Evolutionary conservation across 2,113 vertebrate species (phyloP), one percentile per base, ranked within the genome.

Genomic region (Centropristis striata): DNA sequence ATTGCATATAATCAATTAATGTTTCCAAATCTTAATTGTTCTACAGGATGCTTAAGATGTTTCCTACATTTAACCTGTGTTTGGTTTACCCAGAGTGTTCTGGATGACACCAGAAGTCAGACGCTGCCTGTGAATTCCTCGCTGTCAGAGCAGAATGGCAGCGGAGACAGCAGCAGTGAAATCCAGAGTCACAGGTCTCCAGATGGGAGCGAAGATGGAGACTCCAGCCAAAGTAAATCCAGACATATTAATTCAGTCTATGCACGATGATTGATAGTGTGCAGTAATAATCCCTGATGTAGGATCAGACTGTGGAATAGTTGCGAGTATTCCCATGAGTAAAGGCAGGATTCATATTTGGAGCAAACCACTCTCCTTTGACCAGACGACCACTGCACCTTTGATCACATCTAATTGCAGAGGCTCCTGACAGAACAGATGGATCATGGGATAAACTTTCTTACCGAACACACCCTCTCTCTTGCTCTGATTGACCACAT

Each of bases 111-210:
- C 71, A 97, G 95, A 75, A 97, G 95, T 51, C 97, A 96, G 61
- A 98, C 95, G 0, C 79, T 96, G 86, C 96, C 96, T 13, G 94
- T 95, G 27, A 97, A 95, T 77, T 93, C 96, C 57, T 90, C 94
- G 25, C 93, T 91, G 46, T 12, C 86, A 5, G 86, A 92, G 1
- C 95, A 96, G 84, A 96, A 94, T 0, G 95, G 93, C 64, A 94
- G 94, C 2, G 93, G 90, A 86, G 94, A 92, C 18, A 92, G 78
- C 18, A 81, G 88, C 37, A 86, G 90, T 1, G 88, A 93, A 36
- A 80, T 86, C 7, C 85, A 91, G 1, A 71, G 88, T 6, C 89
- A 94, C 0, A 94, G 74, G 27, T 79, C 75, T 53, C 90, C 86
- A 72, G 91, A 92, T 16, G 90, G 88, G 50, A 92, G 41, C 0